Evolutionary conservation across 2,888 invertebrate genomes (phyloP).

Genomic region (Hypolimnas misippus): DNA sequence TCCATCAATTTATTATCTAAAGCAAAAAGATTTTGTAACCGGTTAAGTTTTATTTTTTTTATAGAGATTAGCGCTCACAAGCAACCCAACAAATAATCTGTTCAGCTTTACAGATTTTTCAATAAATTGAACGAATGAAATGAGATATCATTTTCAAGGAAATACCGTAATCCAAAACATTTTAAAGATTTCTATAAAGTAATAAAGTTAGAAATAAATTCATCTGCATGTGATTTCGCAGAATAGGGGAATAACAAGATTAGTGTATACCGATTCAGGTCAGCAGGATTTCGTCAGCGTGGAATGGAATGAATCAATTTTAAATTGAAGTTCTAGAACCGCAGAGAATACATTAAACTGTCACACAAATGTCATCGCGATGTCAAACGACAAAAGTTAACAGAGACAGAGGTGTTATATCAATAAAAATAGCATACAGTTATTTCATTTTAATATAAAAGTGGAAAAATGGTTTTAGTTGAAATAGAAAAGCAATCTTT

Average conservation of each 20-base stretch:
- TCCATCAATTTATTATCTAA: too few relatives aligned
- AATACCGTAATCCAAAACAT: background rate
- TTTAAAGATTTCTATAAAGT: constrained; percentile 1
- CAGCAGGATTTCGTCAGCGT: constrained; percentile 28
- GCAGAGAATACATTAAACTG: constrained; percentile 33
- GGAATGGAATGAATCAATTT: constrained; percentile 24
- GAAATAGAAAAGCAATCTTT: too few relatives aligned
- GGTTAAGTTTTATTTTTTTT: too few relatives aligned
- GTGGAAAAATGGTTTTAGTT: too few relatives aligned
- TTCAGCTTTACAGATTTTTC: too few relatives aligned
- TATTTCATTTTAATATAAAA: too few relatives aligned
- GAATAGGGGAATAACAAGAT: constrained; percentile 21
- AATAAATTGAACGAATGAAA: background rate
- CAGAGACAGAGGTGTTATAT: background rate
- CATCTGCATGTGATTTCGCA: background rate
- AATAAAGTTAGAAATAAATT: constrained; percentile 7
- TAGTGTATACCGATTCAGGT: constrained; percentile 25
- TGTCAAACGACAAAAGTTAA: constrained; percentile 28
- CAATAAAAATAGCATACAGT: background rate
- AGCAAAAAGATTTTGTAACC: too few relatives aligned
- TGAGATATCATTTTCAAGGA: background rate
- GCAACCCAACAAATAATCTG: too few relatives aligned
- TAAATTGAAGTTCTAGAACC: constrained; percentile 32
- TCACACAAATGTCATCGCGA: constrained; percentile 31
- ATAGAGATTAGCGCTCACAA: too few relatives aligned